These are phyloP conservation scores for Tragelaphus oryx DNA, from an alignment of 2,797 vertebrate species.

Conservation along the genomic window DNA sequence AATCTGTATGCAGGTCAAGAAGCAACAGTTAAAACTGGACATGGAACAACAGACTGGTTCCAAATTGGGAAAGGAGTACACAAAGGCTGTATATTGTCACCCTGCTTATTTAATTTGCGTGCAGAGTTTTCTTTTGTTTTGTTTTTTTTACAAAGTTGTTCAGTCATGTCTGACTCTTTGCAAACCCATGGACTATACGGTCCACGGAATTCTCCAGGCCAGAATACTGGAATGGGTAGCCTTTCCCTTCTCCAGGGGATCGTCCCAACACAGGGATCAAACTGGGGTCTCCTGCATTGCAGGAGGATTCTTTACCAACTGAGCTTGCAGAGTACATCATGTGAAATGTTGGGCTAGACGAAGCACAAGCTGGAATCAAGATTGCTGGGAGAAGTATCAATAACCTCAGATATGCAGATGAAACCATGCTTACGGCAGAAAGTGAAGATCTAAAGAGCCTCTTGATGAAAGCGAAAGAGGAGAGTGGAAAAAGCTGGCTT, in stretches of 20 bases:
- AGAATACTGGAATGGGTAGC: neutral
- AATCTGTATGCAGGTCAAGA: neutral
- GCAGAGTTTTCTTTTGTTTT: neutral
- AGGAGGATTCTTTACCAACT: neutral
- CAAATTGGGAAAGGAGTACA: neutral
- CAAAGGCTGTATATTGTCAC: neutral
- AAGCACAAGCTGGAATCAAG: neutral
- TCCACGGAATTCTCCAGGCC: neutral
- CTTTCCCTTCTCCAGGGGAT: neutral
- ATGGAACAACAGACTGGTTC: neutral
- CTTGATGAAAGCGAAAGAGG: neutral
- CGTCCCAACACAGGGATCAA: neutral
- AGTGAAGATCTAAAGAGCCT: neutral
- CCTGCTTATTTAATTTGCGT: neutral
- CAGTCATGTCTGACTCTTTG: neutral
- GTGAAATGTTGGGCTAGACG: fast-evolving
- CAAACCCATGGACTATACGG: neutral
- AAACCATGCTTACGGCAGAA: neutral
- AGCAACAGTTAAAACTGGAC: neutral
- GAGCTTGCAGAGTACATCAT: neutral
- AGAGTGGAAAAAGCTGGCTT: neutral
- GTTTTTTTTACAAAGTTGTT: neutral
- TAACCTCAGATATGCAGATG: neutral
- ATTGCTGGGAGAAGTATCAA: neutral
- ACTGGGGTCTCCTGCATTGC: neutral